Conservation (phyloP, 2,888 invertebrate species). For the Diarsia dahlii region DNA sequence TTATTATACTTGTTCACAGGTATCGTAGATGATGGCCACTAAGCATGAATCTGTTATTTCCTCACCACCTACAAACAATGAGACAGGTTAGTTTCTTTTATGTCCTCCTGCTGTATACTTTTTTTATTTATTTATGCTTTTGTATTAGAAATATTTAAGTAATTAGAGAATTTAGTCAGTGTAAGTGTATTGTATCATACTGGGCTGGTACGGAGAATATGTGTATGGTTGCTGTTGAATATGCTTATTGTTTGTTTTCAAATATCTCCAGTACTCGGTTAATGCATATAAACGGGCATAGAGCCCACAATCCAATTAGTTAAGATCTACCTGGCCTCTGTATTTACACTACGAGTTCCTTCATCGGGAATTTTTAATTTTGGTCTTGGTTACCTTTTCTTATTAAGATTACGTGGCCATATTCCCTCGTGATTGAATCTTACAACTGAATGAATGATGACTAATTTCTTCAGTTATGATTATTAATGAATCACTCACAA, state of each 20-base stretch:
- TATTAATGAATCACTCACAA: too few species aligned
- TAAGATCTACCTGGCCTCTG: background rate
- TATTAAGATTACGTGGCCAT: background rate
- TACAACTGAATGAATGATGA: too few species aligned
- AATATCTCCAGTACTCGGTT: background rate
- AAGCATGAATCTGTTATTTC: constrained; percentile 84
- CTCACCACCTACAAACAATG: constrained; percentile 84
- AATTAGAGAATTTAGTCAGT: background rate
- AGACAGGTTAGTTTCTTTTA: constrained; percentile 81
- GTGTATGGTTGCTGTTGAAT: background rate
- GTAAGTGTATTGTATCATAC: background rate
- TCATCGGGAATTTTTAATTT: background rate
- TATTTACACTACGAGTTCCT: background rate
- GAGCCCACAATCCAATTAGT: background rate
- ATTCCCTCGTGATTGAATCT: background rate
- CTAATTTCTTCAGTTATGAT: too few species aligned
- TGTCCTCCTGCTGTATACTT: background rate
- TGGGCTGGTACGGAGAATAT: background rate
- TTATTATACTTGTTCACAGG: constrained; percentile 85
- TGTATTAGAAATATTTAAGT: background rate
- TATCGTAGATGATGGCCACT: constrained; percentile 85
- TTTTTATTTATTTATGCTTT: constrained; percentile 9
- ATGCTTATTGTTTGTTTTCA: background rate
- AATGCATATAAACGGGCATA: background rate
- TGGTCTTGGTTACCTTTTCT: background rate